phyloP scores from a whole-genome alignment of 2,113 vertebrate species.

The Turdus rufiventris region DNA sequence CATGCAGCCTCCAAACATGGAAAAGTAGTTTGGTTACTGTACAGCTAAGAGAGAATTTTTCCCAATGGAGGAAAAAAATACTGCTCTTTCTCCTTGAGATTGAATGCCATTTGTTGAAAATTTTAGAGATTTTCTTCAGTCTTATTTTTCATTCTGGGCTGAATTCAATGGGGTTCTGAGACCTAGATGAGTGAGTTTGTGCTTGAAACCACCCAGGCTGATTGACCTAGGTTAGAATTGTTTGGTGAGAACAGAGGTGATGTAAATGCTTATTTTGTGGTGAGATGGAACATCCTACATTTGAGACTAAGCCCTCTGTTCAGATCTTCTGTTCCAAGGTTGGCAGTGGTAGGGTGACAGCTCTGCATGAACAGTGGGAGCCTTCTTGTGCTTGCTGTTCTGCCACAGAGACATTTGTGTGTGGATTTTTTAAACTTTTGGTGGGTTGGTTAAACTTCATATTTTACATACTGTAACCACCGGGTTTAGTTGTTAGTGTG shows the following conservation, averaged over 20 bases:
- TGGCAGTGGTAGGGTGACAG: neutral
- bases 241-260: neutral
- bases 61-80: neutral
- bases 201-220: neutral
- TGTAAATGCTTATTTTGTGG: neutral
- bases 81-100: neutral
- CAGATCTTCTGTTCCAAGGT: neutral
- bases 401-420: neutral
- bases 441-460: neutral
- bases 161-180: neutral
- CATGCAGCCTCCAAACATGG: neutral
- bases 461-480: neutral
- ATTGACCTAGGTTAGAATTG: neutral
- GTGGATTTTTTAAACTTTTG: neutral
- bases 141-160: neutral
- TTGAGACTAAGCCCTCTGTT: neutral
- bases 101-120: neutral
- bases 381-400: neutral
- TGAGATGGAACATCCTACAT: neutral
- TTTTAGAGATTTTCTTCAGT: neutral
- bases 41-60: neutral
- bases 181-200: neutral
- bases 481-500: neutral
- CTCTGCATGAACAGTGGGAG: neutral
- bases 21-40: neutral